Evolutionary conservation across 2,797 vertebrate genomes (phyloP).

Genomic region (Falco concolor): DNA sequence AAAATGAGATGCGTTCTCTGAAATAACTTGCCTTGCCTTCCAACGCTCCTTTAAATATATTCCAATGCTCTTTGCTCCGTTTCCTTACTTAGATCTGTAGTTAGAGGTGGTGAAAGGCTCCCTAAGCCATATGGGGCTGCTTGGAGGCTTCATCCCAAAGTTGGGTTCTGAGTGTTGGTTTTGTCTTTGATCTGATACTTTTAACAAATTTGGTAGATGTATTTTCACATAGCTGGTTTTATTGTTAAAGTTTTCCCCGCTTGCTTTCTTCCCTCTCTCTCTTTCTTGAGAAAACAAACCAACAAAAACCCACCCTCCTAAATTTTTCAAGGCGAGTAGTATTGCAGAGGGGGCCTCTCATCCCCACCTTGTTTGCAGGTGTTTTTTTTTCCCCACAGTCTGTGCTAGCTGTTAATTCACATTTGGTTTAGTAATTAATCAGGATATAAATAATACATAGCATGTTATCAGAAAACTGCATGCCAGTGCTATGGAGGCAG

Average conservation of each 20-base stretch:
- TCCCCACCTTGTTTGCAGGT: background rate
- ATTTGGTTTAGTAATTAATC: conserved; percentile 41
- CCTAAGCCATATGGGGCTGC: background rate
- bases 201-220: background rate
- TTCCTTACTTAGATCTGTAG: background rate
- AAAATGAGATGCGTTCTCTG: background rate
- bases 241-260: background rate
- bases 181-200: background rate
- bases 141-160: background rate
- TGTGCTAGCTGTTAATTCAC: background rate
- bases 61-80: background rate
- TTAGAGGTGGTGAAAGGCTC: background rate
- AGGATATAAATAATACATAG: conserved; percentile 49
- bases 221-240: background rate
- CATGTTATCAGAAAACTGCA: background rate
- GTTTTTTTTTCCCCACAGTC: background rate
- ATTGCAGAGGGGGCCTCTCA: background rate
- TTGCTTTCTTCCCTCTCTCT: background rate
- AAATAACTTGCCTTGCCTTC: background rate
- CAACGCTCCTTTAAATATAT: background rate
- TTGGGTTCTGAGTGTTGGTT: background rate
- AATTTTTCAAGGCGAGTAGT: background rate
- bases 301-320: background rate
- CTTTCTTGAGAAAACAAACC: background rate
- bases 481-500: background rate